Evolutionary conservation across 2,888 invertebrate genomes (phyloP).

Genomic region (Ochlodes sylvanus): DNA sequence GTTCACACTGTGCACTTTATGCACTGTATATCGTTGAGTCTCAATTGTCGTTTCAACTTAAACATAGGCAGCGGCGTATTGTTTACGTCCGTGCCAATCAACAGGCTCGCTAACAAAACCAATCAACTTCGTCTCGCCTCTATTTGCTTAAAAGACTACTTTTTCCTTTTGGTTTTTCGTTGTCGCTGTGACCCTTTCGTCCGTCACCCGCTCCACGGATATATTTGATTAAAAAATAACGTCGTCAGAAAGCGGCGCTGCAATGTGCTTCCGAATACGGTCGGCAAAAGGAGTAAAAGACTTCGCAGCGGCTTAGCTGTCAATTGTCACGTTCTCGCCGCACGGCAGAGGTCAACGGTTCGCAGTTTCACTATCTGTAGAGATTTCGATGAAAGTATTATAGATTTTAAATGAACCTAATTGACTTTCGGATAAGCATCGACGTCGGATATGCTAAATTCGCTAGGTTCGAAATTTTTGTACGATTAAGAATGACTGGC

Average conservation of each 20-base stretch:
- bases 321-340: conserved; percentile 78
- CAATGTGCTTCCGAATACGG: conserved; percentile 61
- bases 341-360: conserved; percentile 50
- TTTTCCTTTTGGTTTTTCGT: conserved; percentile 82
- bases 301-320: conserved; percentile 73
- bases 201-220: conserved; percentile 83
- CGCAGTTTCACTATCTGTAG: conserved; percentile 75
- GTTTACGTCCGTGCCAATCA: conserved; percentile 83
- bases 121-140: conserved; percentile 85
- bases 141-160: conserved; percentile 84
- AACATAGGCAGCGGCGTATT: conserved; percentile 75
- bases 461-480: not conserved
- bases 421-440: conserved; percentile 24
- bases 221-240: conserved; percentile 86
- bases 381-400: conserved; percentile 37
- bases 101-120: conserved; percentile 84
- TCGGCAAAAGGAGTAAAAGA: conserved; percentile 77
- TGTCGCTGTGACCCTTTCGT: conserved; percentile 81
- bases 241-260: conserved; percentile 81
- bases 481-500: not conserved
- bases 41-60: conserved; percentile 81
- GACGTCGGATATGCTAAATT: not conserved
- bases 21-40: conserved; percentile 61
- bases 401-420: conserved; percentile 23
- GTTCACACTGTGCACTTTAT: conserved; percentile 54